phyloP scores from a whole-genome alignment of 1,140 invertebrate genomes.

The Melitaea cinxia region DNA sequence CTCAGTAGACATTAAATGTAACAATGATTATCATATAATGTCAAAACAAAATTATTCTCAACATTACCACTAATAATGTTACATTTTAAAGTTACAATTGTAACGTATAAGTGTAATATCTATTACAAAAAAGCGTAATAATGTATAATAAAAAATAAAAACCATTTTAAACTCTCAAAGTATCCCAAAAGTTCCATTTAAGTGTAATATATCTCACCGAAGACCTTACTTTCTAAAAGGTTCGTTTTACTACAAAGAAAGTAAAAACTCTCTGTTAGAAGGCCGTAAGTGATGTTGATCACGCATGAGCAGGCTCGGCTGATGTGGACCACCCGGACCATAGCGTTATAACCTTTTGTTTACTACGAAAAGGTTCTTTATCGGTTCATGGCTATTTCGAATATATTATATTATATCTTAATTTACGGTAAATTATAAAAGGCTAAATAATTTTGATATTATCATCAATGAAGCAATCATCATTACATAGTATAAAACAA shows the following conservation, averaged over 20 bases:
- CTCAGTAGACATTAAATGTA: too few relatives aligned
- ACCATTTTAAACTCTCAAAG: background rate
- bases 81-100: background rate
- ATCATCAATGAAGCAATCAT: too few relatives aligned
- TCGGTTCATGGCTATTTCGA: background rate
- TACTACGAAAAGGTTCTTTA: background rate
- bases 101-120: background rate
- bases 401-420: background rate
- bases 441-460: too few relatives aligned
- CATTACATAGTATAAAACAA: too few relatives aligned
- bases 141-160: background rate
- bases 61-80: background rate
- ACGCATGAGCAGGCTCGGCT: slow-evolving; percentile 5
- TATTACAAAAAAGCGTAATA: background rate
- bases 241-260: slow-evolving; percentile 16
- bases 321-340: slow-evolving; percentile 17
- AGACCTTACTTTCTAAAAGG: slow-evolving; percentile 11
- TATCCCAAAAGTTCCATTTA: background rate
- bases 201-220: slow-evolving; percentile 10
- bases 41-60: too few relatives aligned
- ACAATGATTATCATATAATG: too few relatives aligned
- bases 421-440: background rate
- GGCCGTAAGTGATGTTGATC: slow-evolving; percentile 8
- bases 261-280: slow-evolving; percentile 15
- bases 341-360: slow-evolving; percentile 1